Evolutionary conservation across 2,888 invertebrate genomes (phyloP), one percentile per base, ranked within the genome.

Genomic region (Drosophila robusta): DNA sequence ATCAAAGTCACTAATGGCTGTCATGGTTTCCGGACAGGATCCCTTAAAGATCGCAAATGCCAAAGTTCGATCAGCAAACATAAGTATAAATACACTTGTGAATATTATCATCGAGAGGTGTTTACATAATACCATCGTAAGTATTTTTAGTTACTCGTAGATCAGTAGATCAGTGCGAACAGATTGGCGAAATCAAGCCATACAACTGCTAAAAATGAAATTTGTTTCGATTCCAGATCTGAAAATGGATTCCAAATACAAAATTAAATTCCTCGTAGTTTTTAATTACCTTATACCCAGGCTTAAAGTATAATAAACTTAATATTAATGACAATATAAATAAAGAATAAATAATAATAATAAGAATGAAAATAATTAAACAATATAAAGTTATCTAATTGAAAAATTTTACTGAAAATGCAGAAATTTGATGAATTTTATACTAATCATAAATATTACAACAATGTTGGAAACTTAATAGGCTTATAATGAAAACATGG

Each of bases 21-120:
- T 72, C 24, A 80, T 24, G 14, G 75, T 18, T 18, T 18, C 69
- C 0, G 57, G 63, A 24, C 83, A 81, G 0, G 16, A 1, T 6
- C 68, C 69, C 0, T 14, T 16, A 3, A 6, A 1, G 0, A 42
- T 7, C 12, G 4, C 0, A 0, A 64, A 7, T 1, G 66, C 49
- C 9, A 34, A 5, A 0, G 38, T 8, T 11, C 5, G 8, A 3
- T n/a, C 7, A 1, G 7, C 6, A 14, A 44, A 9, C 29, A 56
- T 12, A 1, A 46, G 4, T 7, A 72, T 14, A 0, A 60, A n/a
- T 29, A 69, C 34, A 22, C 12, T 47, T 8, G 11, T 29, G n/a
- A 12, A 42, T 2, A 9, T n/a, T 2, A 14, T 8, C 14, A 2
- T 41, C 14, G 1, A 14, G 4, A 9, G 8, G 2, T 34, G 5